Base-by-base conservation (phyloP, 1,140 invertebrate genomes). In the Drosophila parvula region DNA sequence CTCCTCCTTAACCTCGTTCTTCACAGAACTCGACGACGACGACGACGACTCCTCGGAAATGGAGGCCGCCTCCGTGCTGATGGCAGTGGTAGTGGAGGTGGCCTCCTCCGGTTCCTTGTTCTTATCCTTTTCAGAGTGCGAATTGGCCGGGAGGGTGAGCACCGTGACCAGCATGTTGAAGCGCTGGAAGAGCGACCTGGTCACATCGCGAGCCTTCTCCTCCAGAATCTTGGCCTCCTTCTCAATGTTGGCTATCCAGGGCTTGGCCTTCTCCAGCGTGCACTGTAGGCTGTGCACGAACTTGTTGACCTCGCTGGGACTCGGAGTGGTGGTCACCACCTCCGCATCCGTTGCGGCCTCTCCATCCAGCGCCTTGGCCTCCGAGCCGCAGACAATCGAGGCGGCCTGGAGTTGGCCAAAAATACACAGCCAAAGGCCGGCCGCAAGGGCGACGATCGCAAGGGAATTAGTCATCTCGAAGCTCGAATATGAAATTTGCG, bases 211-310 rank as follows among this genome's bases (percentile, higher is more conserved):
- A 0, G 79, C 86, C 9, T 71, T 83, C 58, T 86, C 81, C 59
- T 90, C 86, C 12, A 90, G 43, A 0, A 78, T 71, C 40, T 90
- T 90, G 5, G 82, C 86, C 61, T 90, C 86, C 61, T 82, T 90
- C 50, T 90, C 86, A 5, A 90, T 56, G 34, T 90, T 76, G 16
- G 81, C 81, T n/a, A 90, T 79, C 86, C 86, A 90, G 41, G 86
- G 86, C 47, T 90, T 85, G 6, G 86, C 86, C 65, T 86, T 86
- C 68, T 90, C 86, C 70, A 90, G 22, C 0, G 86, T 86, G 36
- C 84, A 88, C 47, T 90, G 86, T 30, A 90, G 70, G n/a, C 65
- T 90, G 38, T 83, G 86, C n/a, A 90, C 41, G 40, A 90, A 86
- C 36, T 90, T 68, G 58, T 82, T 90, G 11, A 90, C 67, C 55